These are phyloP conservation scores for Ochropacha duplaris DNA, from an alignment of 2,888 invertebrate genomes.

Conservation along the genomic window DNA sequence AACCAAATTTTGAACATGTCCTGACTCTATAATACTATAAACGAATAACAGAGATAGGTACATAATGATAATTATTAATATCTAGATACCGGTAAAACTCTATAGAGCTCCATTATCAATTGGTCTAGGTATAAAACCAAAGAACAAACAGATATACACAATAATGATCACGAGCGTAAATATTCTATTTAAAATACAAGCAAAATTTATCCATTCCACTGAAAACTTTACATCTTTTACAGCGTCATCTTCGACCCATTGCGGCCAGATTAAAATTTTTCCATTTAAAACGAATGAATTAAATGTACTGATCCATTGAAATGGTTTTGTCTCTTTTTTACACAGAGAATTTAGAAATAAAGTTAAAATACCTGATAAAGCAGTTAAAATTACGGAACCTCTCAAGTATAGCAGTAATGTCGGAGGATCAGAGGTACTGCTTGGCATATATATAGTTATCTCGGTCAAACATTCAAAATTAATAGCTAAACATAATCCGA, in stretches of 20 bases:
- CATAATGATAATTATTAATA: too few relatives aligned
- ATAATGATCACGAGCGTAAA: slow-evolving; percentile 23
- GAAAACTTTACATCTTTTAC: slow-evolving; percentile 9
- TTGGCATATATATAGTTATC: slow-evolving; percentile 36
- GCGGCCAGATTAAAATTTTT: slow-evolving; percentile 33
- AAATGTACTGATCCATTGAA: slow-evolving; percentile 28
- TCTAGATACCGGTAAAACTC: too few relatives aligned
- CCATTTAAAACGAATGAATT: slow-evolving; percentile 31
- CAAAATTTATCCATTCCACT: slow-evolving; percentile 40
- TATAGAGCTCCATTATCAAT: too few relatives aligned
- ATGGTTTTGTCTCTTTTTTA: slow-evolving; percentile 18
- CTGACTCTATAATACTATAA: too few relatives aligned
- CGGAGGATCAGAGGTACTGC: slow-evolving; percentile 34
- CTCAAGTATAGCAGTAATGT: slow-evolving; percentile 42
- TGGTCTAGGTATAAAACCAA: slow-evolving; percentile 34
- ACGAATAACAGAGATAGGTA: too few relatives aligned
- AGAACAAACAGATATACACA: slow-evolving; percentile 36
- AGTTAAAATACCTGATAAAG: slow-evolving; percentile 29
- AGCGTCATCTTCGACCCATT: slow-evolving; percentile 24
- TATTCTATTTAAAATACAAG: slow-evolving; percentile 36
- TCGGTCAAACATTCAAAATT: slow-evolving; percentile 39
- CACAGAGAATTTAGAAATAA: slow-evolving; percentile 33
- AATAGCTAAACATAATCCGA: slow-evolving; percentile 39
- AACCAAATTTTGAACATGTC: too few relatives aligned
- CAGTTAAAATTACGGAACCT: slow-evolving; percentile 38